Evolutionary conservation across 37 sponge, comb jelly and placozoan genomes (phyloP), one percentile per base, ranked within the genome.

Genomic region (Geodia barretti): DNA sequence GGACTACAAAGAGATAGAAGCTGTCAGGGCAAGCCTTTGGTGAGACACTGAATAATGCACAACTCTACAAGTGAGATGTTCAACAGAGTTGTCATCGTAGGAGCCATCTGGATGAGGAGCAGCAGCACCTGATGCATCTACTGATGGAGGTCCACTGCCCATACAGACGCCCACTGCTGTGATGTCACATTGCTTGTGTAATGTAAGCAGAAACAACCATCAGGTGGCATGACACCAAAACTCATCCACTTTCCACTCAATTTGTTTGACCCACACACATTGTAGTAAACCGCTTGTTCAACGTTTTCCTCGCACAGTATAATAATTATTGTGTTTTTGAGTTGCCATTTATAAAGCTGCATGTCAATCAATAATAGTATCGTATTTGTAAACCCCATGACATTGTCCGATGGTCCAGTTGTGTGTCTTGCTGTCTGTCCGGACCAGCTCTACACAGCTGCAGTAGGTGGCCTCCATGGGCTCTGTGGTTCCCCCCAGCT

Each of bases 401-500:
- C 35, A 39, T 7, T 60, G 26, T 17, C 26, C 31, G 19, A 73
- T 14, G 3, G 3, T 66, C 87, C 80, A 79, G n/a, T 59, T 70
- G 2, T 66, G 75, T 5, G 5, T 47, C 23, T 39, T 33, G 32
- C 38, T 35, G 3, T 61, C 72, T 1, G 35, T 61, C 30, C 86
- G 70, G 20, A 9, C 35, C 30, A 85, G 64, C 47, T 78, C 78
- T 38, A 85, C 86, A 60, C 71, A 68, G 34, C 78, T 70, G 62
- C 86, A 85, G 72, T 85, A 85, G 5, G 72, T 85, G 17, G 73
- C 78, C 64, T 85, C 86, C 8, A 70, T 60, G 1, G 75, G 77
- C 0, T 76, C 70, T n/a, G 0, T 68, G 42, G 20, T 26, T 4
- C 68, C 72, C 25, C 72, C 86, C 28, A 76, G 32, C 25, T 4